These are phyloP conservation scores for Torymus texanus DNA, from an alignment of 2,888 invertebrate species.

Conservation along the genomic window DNA sequence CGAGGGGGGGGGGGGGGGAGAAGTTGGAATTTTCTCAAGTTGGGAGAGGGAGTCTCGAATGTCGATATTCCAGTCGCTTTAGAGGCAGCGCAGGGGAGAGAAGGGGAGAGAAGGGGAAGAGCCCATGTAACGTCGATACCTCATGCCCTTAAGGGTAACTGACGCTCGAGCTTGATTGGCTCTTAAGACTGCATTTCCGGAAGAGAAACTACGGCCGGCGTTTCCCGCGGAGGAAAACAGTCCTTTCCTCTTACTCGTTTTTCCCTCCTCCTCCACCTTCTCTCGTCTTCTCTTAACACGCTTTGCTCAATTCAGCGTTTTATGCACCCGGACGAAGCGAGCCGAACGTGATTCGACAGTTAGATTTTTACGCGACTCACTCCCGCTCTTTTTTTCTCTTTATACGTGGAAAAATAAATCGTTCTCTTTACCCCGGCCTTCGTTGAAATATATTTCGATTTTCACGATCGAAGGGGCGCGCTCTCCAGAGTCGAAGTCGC, in stretches of 20 bases:
- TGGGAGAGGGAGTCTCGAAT: conserved; percentile 33
- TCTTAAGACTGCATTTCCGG: conserved; percentile 40
- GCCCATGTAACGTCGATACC: conserved; percentile 49
- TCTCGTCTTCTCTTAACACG: not conserved
- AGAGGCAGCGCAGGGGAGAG: conserved; percentile 11
- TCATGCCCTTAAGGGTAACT: conserved; percentile 53
- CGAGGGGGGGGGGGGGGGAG: not conserved
- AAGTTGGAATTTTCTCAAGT: conserved; percentile 1
- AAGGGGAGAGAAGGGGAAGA: not conserved
- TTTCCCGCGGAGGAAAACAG: not conserved
- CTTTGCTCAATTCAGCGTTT: conserved; percentile 9
- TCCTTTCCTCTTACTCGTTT: not conserved
- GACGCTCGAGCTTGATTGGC: conserved; percentile 46
- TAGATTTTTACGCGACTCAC: not conserved
- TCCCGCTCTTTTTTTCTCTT: not conserved
- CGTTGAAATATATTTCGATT: no score
- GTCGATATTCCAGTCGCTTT: conserved; percentile 55
- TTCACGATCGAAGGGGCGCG: no score
- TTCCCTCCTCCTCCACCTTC: not conserved
- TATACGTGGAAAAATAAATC: not conserved
- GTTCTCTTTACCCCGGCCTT: no score
- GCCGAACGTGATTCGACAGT: not conserved
- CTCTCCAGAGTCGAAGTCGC: no score
- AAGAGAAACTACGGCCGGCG: conserved; percentile 1
- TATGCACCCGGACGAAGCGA: not conserved